Conservation (phyloP, 1,140 invertebrate species). For the Caerostris extrusa region DNA sequence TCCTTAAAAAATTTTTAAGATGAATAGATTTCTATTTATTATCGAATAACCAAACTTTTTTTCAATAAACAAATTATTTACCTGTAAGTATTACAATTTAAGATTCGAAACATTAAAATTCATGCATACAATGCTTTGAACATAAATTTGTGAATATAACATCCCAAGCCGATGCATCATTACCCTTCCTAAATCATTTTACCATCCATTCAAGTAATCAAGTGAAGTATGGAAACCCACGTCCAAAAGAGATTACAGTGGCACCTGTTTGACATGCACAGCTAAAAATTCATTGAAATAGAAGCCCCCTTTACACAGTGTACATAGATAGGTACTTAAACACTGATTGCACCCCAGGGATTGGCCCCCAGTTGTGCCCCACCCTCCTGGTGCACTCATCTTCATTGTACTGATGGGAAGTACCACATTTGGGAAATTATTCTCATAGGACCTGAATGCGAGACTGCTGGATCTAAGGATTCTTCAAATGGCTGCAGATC, state of each 20-base stretch:
- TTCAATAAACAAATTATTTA: no score
- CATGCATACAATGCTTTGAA: no score
- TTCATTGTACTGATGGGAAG: constrained; percentile 44
- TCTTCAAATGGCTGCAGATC: constrained; percentile 30
- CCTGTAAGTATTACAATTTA: no score
- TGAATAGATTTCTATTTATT: no score
- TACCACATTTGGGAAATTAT: constrained; percentile 13
- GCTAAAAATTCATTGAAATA: constrained; percentile 45
- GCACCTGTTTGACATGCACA: constrained; percentile 48
- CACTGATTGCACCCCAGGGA: constrained; percentile 18
- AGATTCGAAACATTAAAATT: no score
- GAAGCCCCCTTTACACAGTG: constrained; percentile 12
- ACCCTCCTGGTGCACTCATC: constrained; percentile 45
- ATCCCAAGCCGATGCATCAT: not conserved
- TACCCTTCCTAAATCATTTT: not conserved
- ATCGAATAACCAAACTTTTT: no score
- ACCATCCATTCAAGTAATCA: not conserved
- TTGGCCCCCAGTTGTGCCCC: not conserved
- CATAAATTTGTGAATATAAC: no score
- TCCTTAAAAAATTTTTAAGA: no score
- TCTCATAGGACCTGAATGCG: not conserved
- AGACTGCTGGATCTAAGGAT: constrained; percentile 1
- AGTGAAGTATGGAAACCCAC: constrained; percentile 11
- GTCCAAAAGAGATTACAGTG: constrained; percentile 27
- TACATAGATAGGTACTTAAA: constrained; percentile 37